Base-by-base conservation (phyloP, 2,888 invertebrate species). In the Erpobdella octoculata region DNA sequence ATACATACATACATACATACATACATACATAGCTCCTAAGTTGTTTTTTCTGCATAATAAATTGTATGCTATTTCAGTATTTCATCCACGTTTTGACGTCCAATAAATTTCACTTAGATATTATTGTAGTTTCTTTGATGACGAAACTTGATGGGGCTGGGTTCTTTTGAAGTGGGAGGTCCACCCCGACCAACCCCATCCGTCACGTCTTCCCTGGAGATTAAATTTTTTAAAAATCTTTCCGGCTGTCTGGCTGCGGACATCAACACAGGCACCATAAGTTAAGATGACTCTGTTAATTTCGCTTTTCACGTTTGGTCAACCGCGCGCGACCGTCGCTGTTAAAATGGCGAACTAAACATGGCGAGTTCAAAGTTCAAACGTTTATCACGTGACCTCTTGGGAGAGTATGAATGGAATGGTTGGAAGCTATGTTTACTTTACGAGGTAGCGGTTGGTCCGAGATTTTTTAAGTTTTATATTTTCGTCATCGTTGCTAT, bases 281-380 rank as follows among this genome's bases (percentile, higher is more conserved):
- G 21, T 53, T 53, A 53, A 53, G 53, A n/a, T 53, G 53, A 28
- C 53, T 53, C 53, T 25, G 53, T 53, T 53, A 53, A 53, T 53
- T 53, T 53, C 53, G 53, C 53, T 53, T 53, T 53, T 53, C 53
- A 53, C 53, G 53, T 53, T 53, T 53, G 53, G 53, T 53, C 53
- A 28, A n/a, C 53, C 21, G 53, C 21, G 53, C 53, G 53, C 28
- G 53, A 53, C 53, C 21, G 28, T 21, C 53, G 28, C 53, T 25
- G 53, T 53, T 53, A 62, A 62, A 33, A 62, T 62, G 35, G 62
- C 62, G 35, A 33, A 31, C 62, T 35, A 62, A 33, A 62, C 62
- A 35, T n/a, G 62, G 35, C 62, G 31, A 62, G 62, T 31, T 62
- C 62, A 62, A 62, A 62, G 62, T 28, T 62, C 62, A 62, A 62